phyloP scores from a whole-genome alignment of 2,113 vertebrate species.

The Zosterops borbonicus region DNA sequence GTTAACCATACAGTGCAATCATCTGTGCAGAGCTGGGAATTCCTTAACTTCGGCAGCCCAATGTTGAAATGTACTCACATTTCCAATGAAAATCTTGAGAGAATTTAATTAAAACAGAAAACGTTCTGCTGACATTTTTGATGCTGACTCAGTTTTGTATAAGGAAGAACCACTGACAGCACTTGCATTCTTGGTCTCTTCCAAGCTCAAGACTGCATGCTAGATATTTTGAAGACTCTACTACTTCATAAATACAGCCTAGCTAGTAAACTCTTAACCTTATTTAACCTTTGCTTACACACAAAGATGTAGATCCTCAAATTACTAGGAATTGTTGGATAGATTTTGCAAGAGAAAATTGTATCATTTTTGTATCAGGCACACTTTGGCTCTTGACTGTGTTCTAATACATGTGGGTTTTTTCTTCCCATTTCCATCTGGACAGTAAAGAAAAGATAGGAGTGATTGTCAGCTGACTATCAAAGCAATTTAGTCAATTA shows the following conservation, averaged over 20 bases:
- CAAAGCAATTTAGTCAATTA: not conserved
- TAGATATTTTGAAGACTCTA: not conserved
- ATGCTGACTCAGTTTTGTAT: not conserved
- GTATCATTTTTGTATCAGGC: not conserved
- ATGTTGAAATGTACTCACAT: not conserved
- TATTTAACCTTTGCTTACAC: not conserved
- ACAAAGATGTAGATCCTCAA: not conserved
- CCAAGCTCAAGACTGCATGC: not conserved
- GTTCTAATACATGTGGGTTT: not conserved
- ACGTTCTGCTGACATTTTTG: not conserved
- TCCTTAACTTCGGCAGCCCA: not conserved
- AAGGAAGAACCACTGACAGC: not conserved
- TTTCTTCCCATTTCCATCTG: not conserved
- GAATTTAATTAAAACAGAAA: slow-evolving; percentile 31
- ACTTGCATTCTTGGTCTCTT: not conserved
- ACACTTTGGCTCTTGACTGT: not conserved
- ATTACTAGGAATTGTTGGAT: not conserved
- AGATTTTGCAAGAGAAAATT: not conserved
- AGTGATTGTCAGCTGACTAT: not conserved
- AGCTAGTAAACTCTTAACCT: not conserved
- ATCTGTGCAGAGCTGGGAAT: not conserved
- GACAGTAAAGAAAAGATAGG: not conserved
- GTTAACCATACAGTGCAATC: not conserved
- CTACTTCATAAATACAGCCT: not conserved
- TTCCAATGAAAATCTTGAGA: not conserved